These are phyloP conservation scores for Dryas iulia DNA, from an alignment of 1,140 invertebrate species.

Conservation along the genomic window DNA sequence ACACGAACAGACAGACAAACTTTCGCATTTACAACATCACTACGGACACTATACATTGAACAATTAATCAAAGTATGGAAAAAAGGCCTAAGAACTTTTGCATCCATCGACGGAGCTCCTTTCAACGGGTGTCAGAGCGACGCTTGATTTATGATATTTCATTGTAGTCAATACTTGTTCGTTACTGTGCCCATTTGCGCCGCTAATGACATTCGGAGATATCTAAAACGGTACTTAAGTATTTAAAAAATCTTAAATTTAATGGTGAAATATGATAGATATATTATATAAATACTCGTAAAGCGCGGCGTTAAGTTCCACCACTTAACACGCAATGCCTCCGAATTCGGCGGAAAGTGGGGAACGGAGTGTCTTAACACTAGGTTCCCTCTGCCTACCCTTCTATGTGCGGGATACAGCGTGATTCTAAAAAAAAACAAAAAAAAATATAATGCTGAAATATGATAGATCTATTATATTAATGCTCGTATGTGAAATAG, in stretches of 20 bases:
- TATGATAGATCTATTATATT: too few relatives aligned
- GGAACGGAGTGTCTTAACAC: too few relatives aligned
- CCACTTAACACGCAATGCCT: not conserved
- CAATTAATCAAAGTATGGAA: constrained; percentile 66
- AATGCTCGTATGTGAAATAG: too few relatives aligned
- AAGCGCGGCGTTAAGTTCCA: not conserved
- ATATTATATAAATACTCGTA: too few relatives aligned
- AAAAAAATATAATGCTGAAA: too few relatives aligned
- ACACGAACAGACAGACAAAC: too few relatives aligned
- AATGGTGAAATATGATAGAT: too few relatives aligned
- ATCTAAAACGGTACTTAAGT: constrained; percentile 31
- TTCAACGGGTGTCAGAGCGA: constrained; percentile 72
- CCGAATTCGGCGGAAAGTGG: not conserved
- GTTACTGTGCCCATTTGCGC: constrained; percentile 65
- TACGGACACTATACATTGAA: constrained; percentile 20
- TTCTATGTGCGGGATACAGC: too few relatives aligned
- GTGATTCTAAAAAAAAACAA: too few relatives aligned
- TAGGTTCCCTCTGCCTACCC: too few relatives aligned
- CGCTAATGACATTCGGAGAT: constrained; percentile 66
- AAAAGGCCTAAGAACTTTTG: constrained; percentile 64
- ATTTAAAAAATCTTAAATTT: not conserved
- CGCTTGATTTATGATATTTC: constrained; percentile 72
- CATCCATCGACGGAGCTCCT: constrained; percentile 70
- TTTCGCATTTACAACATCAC: too few relatives aligned
- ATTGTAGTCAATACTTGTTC: constrained; percentile 67